These are phyloP conservation scores for Prietella phreatophila DNA, from an alignment of 2,113 vertebrate genomes.

Conservation along the genomic window DNA sequence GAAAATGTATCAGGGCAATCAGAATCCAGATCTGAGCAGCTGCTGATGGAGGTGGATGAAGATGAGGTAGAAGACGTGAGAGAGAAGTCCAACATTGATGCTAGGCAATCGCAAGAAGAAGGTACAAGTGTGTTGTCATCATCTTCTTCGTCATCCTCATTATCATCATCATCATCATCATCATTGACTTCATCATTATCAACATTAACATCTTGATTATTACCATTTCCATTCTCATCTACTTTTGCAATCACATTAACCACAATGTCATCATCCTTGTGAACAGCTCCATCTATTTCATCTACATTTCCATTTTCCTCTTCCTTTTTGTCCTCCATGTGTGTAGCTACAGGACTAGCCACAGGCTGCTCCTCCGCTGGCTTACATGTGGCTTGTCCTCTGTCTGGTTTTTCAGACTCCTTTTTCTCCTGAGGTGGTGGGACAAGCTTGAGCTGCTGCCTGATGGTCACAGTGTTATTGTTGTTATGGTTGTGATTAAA, in stretches of 20 bases:
- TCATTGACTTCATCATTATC: constrained; percentile 62
- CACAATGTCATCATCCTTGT: constrained; percentile 32
- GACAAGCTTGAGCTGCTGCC: constrained; percentile 69
- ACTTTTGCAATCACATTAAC: constrained; percentile 32
- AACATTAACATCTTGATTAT: constrained; percentile 59
- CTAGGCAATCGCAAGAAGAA: constrained; percentile 74
- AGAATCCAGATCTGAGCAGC: constrained; percentile 89
- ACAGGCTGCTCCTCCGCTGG: constrained; percentile 42
- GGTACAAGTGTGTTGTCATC: constrained; percentile 82
- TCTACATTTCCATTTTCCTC: constrained; percentile 45
- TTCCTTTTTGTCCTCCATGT: constrained; percentile 11
- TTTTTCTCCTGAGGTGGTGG: constrained; percentile 55
- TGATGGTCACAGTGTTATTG: constrained; percentile 72
- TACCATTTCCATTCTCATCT: constrained; percentile 48
- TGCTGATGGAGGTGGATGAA: constrained; percentile 90
- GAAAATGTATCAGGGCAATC: constrained; percentile 81
- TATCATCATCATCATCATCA: constrained; percentile 56
- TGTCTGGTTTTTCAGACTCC: constrained; percentile 46
- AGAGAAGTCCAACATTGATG: constrained; percentile 74
- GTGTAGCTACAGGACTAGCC: constrained; percentile 43
- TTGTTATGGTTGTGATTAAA: constrained; percentile 80
- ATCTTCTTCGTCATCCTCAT: constrained; percentile 62
- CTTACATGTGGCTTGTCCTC: constrained; percentile 39
- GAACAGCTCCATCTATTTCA: constrained; percentile 20
- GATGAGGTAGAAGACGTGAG: constrained; percentile 76